phyloP scores from a whole-genome alignment of 2,113 vertebrate genomes.

The Oncorhynchus masou region DNA sequence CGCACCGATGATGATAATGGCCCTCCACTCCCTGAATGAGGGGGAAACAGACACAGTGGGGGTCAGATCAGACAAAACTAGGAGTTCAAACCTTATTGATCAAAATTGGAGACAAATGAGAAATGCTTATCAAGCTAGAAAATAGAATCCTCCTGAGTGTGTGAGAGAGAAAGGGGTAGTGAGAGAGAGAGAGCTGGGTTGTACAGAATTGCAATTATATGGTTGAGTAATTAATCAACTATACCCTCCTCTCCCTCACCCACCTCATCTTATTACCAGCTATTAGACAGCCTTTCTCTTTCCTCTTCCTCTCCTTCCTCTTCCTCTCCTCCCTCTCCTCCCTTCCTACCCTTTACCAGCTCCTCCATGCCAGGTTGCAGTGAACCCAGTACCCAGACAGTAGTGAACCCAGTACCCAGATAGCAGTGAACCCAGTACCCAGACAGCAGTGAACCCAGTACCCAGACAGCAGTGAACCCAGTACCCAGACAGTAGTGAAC shows the following conservation, averaged over 20 bases:
- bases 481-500: no score
- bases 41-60: slow-evolving; percentile 52
- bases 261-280: slow-evolving; percentile 58
- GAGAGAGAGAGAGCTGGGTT: slow-evolving; percentile 31
- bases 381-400: no score
- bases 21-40: slow-evolving; percentile 56
- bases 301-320: no score
- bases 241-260: slow-evolving; percentile 19
- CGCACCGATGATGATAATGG: slow-evolving; percentile 53
- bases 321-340: slow-evolving; percentile 22
- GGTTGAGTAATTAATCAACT: slow-evolving; percentile 68
- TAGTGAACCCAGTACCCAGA: no score
- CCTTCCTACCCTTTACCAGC: slow-evolving; percentile 43
- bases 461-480: no score
- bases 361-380: slow-evolving; percentile 57
- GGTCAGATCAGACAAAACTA: slow-evolving; percentile 57
- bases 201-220: slow-evolving; percentile 59
- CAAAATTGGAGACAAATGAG: slow-evolving; percentile 64
- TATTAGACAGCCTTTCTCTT: slow-evolving; percentile 46
- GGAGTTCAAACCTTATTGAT: slow-evolving; percentile 68
- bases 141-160: slow-evolving; percentile 47
- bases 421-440: no score
- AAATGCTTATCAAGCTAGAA: slow-evolving; percentile 68
- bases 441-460: no score
- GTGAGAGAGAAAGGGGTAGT: background rate